phyloP scores from a whole-genome alignment of 2,888 invertebrate species.

The Liopterus haemorrhoidalis region DNA sequence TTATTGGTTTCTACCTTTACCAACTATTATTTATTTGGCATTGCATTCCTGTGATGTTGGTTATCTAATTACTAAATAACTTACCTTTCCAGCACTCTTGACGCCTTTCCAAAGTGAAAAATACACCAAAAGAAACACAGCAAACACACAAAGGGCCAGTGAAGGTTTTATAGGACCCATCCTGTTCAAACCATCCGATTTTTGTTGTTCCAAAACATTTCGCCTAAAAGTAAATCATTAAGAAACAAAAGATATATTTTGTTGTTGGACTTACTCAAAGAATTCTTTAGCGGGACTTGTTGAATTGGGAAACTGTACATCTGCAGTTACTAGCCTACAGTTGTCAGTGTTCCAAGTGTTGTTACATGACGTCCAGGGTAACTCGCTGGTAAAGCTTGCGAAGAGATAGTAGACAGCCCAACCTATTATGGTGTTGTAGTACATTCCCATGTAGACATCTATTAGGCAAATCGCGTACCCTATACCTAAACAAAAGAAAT shows the following conservation, averaged over 20 bases:
- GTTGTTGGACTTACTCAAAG: slow-evolving; percentile 64
- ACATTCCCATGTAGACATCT: slow-evolving; percentile 93
- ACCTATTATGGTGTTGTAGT: slow-evolving; percentile 95
- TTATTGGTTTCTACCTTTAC: neutral
- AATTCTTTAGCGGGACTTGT: slow-evolving; percentile 82
- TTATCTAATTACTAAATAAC: slow-evolving; percentile 25
- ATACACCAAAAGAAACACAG: slow-evolving; percentile 89
- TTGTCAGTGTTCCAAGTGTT: slow-evolving; percentile 80
- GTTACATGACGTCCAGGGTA: slow-evolving; percentile 84
- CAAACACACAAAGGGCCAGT: slow-evolving; percentile 81
- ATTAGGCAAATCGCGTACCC: slow-evolving; percentile 95
- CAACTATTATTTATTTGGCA: neutral
- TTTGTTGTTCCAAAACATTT: slow-evolving; percentile 77
- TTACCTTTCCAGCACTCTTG: slow-evolving; percentile 85
- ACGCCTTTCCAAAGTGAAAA: slow-evolving; percentile 96
- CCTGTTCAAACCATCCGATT: slow-evolving; percentile 74
- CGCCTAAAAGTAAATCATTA: slow-evolving; percentile 53
- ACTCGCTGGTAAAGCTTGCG: slow-evolving; percentile 70
- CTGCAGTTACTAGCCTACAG: slow-evolving; percentile 62
- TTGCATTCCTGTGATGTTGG: neutral
- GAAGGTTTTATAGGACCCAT: slow-evolving; percentile 87
- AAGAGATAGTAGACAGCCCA: slow-evolving; percentile 91
- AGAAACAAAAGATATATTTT: neutral
- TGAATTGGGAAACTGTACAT: slow-evolving; percentile 46
- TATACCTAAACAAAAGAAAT: slow-evolving; percentile 59